Evolutionary conservation across 2,888 invertebrate genomes (phyloP), one percentile per base, ranked within the genome.

Genomic region (Stenoptilia bipunctidactyla): DNA sequence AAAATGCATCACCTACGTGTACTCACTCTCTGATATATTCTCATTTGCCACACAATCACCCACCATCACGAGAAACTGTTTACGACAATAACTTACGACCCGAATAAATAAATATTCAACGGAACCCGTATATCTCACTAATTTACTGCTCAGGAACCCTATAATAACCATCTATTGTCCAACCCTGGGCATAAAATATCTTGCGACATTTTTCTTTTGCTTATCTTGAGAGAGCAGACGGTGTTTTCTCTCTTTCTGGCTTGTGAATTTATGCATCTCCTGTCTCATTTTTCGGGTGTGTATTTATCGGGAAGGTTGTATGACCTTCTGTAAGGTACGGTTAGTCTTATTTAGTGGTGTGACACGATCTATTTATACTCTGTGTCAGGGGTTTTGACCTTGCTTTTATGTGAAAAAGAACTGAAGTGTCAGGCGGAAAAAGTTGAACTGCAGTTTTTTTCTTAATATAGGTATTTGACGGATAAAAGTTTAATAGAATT

Each of bases 81-180:
- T 41, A 12, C 30, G 47, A 37, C 34, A 45, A 38, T 30, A 14
- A 13, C 8, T 30, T 15, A 15, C 34, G 10, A 30, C 65, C 46
- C 55, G 65, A 60, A 66, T 67, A 76, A 71, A 82, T 82, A 80
- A 74, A 80, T 80, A 82, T 80, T 79, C 79, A 82, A 72, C 72
- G 56, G 58, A 20, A 47, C 55, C 66, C 65, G 74, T 82, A 79
- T 61, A 71, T 82, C 82, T 79, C 67, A 82, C 80, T 82, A 82
- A 82, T 80, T 82, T 79, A 80, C 68, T 70, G 64, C 69, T 61
- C 57, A 69, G 60, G 67, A 63, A 70, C 75, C 77, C 79, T 65
- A 69, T 77, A 77, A 76, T 74, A 77, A 74, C 76, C 70, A 79
- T 80, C 71, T 74, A 75, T 80, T 62, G 64, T 56, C 50, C 61